These are phyloP conservation scores for Leiothrix lutea DNA, from an alignment of 2,113 vertebrate species.

Conservation along the genomic window DNA sequence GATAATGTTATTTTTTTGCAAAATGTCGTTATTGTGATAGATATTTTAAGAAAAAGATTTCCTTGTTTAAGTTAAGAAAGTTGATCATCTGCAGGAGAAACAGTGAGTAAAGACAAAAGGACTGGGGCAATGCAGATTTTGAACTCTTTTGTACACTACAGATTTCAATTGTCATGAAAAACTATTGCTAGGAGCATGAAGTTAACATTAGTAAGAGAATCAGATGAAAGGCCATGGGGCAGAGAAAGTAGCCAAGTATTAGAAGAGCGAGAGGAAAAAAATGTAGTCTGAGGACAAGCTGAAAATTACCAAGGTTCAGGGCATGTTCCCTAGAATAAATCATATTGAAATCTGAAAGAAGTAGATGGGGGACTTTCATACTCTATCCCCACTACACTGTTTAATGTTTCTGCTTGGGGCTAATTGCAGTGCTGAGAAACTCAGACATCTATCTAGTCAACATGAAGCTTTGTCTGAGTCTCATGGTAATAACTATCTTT, in stretches of 20 bases:
- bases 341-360: background rate
- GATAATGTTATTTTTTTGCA: background rate
- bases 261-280: background rate
- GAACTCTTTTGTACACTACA: background rate
- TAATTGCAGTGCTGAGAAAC: background rate
- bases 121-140: background rate
- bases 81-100: background rate
- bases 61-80: background rate
- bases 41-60: background rate
- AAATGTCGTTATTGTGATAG: background rate
- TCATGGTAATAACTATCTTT: slow-evolving; percentile 1
- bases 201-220: background rate
- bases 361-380: background rate
- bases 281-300: background rate
- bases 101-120: background rate
- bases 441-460: slow-evolving; percentile 27
- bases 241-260: background rate
- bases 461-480: background rate
- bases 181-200: background rate
- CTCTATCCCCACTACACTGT: background rate
- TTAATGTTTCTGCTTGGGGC: slow-evolving; percentile 11
- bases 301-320: slow-evolving; percentile 6
- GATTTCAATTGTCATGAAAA: slow-evolving; percentile 13
- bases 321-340: slow-evolving; percentile 9
- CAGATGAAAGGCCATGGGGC: background rate